Conservation (phyloP, 2,797 vertebrate genomes). For the Taeniopygia guttata region DNA sequence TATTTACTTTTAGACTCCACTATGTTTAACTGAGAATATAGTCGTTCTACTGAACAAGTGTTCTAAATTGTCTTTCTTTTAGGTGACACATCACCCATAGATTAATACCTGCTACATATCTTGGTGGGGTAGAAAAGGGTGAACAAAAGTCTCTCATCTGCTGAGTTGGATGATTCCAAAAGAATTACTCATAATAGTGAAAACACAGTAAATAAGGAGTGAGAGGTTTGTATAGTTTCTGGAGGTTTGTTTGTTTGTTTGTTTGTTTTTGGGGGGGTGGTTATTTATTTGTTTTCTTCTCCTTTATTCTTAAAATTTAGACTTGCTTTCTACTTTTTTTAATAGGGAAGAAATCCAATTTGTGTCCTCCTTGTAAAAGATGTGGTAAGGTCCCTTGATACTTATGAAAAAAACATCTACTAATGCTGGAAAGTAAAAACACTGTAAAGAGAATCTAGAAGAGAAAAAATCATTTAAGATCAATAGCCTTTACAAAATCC, state of each 20-base stretch:
- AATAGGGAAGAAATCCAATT: neutral
- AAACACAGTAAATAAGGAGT: neutral
- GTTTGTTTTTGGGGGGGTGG: too few species aligned
- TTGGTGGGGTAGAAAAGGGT: neutral
- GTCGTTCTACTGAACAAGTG: neutral
- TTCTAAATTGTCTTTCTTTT: neutral
- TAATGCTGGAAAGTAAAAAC: neutral
- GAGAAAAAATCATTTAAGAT: slow-evolving; percentile 10
- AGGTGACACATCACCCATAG: fast-evolving
- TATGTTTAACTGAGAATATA: neutral
- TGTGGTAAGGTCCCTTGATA: neutral
- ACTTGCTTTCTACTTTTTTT: neutral
- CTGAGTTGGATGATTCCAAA: neutral
- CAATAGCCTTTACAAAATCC: slow-evolving; percentile 12
- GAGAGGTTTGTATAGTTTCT: neutral
- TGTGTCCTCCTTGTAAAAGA: neutral
- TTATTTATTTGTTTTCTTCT: neutral
- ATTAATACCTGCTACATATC: neutral
- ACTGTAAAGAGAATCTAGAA: neutral
- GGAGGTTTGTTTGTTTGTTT: neutral
- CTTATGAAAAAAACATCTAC: neutral
- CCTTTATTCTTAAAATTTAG: neutral
- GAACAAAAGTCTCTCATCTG: neutral
- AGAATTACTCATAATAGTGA: fast-evolving
- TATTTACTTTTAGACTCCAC: neutral